Conservation (phyloP, 2,113 vertebrate species). For the Brachyistius frenatus region DNA sequence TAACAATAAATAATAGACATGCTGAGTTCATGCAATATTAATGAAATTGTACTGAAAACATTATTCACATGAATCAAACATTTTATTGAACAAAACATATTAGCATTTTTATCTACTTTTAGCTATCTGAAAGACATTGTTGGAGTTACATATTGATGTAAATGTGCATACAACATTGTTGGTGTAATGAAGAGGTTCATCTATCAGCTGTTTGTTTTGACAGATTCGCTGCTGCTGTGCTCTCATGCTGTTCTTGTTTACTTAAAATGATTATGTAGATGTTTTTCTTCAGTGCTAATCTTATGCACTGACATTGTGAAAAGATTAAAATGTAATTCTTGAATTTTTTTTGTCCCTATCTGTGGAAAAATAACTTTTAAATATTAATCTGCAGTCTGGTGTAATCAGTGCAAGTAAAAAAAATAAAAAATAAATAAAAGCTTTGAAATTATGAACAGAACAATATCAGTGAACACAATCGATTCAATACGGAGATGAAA, state of each 20-base stretch:
- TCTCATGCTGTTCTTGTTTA: slow-evolving; percentile 59
- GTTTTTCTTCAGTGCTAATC: slow-evolving; percentile 46
- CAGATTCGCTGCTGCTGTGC: slow-evolving; percentile 48
- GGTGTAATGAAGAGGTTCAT: slow-evolving; percentile 43
- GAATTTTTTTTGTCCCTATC: background rate
- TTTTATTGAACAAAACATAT: slow-evolving; percentile 22
- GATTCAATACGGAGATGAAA: slow-evolving; percentile 21
- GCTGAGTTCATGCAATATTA: background rate
- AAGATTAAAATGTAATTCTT: slow-evolving; percentile 33
- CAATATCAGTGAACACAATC: slow-evolving; percentile 4
- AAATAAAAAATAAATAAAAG: background rate
- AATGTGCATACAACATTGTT: slow-evolving; percentile 2
- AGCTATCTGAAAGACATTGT: slow-evolving; percentile 1
- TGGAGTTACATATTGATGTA: slow-evolving; percentile 50
- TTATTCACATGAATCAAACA: slow-evolving; percentile 15
- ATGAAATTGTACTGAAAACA: background rate
- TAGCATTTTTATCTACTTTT: slow-evolving; percentile 38
- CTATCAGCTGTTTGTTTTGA: slow-evolving; percentile 63
- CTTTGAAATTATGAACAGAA: background rate
- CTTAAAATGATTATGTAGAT: slow-evolving; percentile 64
- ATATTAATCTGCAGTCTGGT: slow-evolving; percentile 18
- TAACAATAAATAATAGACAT: background rate
- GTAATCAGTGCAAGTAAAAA: background rate
- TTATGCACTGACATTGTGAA: slow-evolving; percentile 46
- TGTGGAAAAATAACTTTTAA: slow-evolving; percentile 8